Evolutionary conservation across 1,140 invertebrate genomes (phyloP).

Genomic region (Trichoplusia ni): DNA sequence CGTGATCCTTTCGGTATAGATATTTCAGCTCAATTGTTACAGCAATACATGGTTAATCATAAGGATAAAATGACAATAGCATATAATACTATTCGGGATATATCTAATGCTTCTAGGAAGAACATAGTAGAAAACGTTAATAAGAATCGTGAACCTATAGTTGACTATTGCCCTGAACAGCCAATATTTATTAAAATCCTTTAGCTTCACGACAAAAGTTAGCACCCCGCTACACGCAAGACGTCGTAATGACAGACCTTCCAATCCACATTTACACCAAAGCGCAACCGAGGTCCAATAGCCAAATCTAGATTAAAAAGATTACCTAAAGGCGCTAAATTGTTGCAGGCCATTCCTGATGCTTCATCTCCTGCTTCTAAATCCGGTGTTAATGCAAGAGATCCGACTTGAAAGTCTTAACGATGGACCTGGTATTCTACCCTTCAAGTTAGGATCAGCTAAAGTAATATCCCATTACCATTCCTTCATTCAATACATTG

Average conservation of each 20-base stretch:
- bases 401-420: slow-evolving; percentile 30
- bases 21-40: neutral
- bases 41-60: slow-evolving; percentile 18
- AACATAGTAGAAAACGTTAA: slow-evolving; percentile 4
- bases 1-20: slow-evolving; percentile 20
- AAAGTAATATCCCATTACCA: slow-evolving; percentile 31
- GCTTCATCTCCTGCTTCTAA: too few species aligned
- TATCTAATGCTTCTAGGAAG: neutral
- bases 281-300: slow-evolving; percentile 31
- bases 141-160: slow-evolving; percentile 14
- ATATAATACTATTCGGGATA: slow-evolving; percentile 6
- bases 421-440: slow-evolving; percentile 33
- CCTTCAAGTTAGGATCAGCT: slow-evolving; percentile 26
- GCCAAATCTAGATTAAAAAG: slow-evolving; percentile 36
- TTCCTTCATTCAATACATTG: slow-evolving; percentile 22
- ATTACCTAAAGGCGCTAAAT: slow-evolving; percentile 35
- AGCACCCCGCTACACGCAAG: slow-evolving; percentile 15
- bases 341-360: too few species aligned
- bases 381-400: slow-evolving; percentile 13
- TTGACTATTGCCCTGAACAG: slow-evolving; percentile 12
- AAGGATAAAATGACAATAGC: slow-evolving; percentile 10
- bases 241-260: slow-evolving; percentile 9
- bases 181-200: slow-evolving; percentile 17
- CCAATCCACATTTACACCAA: slow-evolving; percentile 26
- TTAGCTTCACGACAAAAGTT: slow-evolving; percentile 9